A percentile compares a stretch with the other conserved stretches of the same genome.
Evolutionary conservation across 2,888 invertebrate genomes (phyloP).

Genomic region (Dorcus hopei): DNA sequence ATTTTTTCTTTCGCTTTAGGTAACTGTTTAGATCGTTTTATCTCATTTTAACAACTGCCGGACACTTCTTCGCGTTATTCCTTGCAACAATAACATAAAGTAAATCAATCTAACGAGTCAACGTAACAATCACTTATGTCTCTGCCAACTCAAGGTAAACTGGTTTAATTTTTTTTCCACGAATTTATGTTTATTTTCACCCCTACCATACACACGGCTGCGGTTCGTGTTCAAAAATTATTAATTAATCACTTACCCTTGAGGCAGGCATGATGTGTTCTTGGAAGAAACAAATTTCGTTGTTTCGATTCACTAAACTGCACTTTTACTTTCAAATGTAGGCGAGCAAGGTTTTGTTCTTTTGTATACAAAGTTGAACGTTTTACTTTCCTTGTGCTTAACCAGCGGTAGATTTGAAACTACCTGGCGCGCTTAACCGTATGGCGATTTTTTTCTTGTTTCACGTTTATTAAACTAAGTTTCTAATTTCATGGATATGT

Average conservation of each 20-base stretch:
- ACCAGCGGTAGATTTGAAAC: slow-evolving; percentile 32
- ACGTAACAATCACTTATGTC: slow-evolving; percentile 32
- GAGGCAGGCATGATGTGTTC: slow-evolving; percentile 11
- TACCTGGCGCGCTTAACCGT: slow-evolving; percentile 1
- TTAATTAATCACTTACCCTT: slow-evolving; percentile 12
- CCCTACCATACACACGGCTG: background rate
- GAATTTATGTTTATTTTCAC: slow-evolving; percentile 20
- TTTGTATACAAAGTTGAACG: slow-evolving; percentile 35
- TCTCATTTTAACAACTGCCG: slow-evolving; percentile 12
- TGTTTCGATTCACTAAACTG: slow-evolving; percentile 9
- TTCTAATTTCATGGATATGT: no score
- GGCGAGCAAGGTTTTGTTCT: slow-evolving; percentile 43
- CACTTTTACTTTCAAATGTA: slow-evolving; percentile 49
- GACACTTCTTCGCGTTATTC: slow-evolving; percentile 8
- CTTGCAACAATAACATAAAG: slow-evolving; percentile 34
- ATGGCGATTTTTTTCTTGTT: no score
- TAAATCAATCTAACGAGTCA: slow-evolving; percentile 14
- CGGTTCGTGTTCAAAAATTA: background rate
- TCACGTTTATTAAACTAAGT: no score
- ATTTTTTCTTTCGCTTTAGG: slow-evolving; percentile 9
- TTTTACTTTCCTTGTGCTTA: slow-evolving; percentile 36
- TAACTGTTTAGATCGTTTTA: slow-evolving; percentile 8
- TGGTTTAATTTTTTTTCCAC: slow-evolving; percentile 34
- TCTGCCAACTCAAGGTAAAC: slow-evolving; percentile 48
- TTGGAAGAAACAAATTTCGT: slow-evolving; percentile 7